Percentiles rank a stretch among this genome's conserved stretches.
phyloP scores from a whole-genome alignment of 2,113 vertebrate genomes.

The Pseudorhombus dupliciocellatus region DNA sequence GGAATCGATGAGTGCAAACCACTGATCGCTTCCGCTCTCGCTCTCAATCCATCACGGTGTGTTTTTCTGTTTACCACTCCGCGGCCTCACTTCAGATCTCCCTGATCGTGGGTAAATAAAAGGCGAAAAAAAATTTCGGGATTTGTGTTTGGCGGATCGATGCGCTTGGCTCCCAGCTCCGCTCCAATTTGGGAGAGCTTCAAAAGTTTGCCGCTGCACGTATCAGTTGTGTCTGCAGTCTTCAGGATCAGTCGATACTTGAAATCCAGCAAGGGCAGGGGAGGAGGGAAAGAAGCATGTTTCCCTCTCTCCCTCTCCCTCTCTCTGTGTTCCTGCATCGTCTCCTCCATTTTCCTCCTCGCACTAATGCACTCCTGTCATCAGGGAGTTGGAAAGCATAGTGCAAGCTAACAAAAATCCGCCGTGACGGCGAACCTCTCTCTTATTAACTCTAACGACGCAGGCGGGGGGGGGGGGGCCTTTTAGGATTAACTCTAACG shows the following conservation, averaged over 20 bases:
- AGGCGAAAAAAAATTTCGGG: conserved; percentile 15
- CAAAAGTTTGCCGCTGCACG: conserved; percentile 37
- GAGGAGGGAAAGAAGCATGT: conserved; percentile 18
- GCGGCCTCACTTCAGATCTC: conserved; percentile 28
- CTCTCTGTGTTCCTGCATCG: conserved; percentile 49
- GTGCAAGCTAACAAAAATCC: conserved; percentile 69
- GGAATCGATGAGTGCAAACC: conserved; percentile 29
- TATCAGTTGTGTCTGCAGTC: conserved; percentile 66
- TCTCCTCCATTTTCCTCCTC: conserved; percentile 63
- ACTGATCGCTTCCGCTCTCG: neutral
- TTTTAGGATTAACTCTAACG: conserved; percentile 65
- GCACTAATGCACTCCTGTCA: conserved; percentile 74
- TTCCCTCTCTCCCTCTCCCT: neutral
- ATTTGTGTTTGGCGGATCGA: conserved; percentile 36
- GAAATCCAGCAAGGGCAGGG: conserved; percentile 60
- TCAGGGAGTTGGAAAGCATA: conserved; percentile 63
- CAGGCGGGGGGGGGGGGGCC: conserved; percentile 1
- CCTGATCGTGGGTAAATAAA: conserved; percentile 11
- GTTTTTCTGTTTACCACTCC: conserved; percentile 4
- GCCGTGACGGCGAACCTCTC: conserved; percentile 61
- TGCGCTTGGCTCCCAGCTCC: conserved; percentile 23
- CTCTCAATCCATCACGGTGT: neutral
- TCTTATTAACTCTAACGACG: conserved; percentile 63
- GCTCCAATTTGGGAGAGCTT: conserved; percentile 37
- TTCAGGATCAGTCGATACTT: conserved; percentile 61